phyloP scores from a whole-genome alignment of 1,140 invertebrate species.

The Lordiphosa collinella region DNA sequence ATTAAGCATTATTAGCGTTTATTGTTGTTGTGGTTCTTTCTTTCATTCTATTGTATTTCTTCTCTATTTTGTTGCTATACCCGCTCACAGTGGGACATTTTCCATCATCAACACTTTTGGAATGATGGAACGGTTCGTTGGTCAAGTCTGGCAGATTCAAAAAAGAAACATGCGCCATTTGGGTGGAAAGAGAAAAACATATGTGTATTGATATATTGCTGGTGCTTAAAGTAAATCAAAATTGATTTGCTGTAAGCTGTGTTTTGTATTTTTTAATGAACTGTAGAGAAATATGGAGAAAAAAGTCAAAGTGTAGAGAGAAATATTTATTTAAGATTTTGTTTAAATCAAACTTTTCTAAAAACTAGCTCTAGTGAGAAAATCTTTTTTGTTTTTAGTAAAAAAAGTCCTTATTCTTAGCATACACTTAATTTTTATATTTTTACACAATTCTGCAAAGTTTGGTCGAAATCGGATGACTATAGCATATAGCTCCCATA shows the following conservation, averaged over 20 bases:
- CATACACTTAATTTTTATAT: too few relatives aligned
- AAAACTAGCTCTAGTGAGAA: too few relatives aligned
- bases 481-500: too few relatives aligned
- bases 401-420: too few relatives aligned
- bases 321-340: not conserved
- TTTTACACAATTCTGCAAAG: too few relatives aligned
- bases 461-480: too few relatives aligned
- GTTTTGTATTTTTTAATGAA: constrained; percentile 56
- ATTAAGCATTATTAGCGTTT: constrained; percentile 77
- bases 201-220: constrained; percentile 47
- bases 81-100: constrained; percentile 65
- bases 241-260: constrained; percentile 55
- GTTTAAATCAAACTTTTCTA: too few relatives aligned
- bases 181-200: constrained; percentile 25
- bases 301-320: not conserved
- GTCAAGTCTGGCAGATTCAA: constrained; percentile 40
- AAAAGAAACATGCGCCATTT: constrained; percentile 33
- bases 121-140: constrained; percentile 69
- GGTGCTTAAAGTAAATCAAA: constrained; percentile 60
- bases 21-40: constrained; percentile 58
- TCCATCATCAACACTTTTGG: constrained; percentile 69
- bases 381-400: too few relatives aligned
- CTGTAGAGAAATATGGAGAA: constrained; percentile 2
- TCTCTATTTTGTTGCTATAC: constrained; percentile 13
- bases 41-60: constrained; percentile 26